Conservation (phyloP, 2,888 invertebrate genomes). For the Tachina lurida region DNA sequence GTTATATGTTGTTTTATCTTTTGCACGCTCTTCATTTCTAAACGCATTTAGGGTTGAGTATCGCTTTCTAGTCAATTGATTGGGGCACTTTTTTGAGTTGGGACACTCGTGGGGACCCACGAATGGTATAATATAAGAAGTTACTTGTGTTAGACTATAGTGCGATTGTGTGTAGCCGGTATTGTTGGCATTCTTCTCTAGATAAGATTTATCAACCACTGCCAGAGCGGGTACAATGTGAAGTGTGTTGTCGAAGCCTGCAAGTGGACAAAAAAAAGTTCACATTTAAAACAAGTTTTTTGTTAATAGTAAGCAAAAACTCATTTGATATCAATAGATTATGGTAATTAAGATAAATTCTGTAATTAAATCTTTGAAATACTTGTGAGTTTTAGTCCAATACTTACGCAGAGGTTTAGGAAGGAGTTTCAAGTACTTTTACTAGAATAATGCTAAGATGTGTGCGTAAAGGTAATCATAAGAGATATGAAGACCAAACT, state of each 20-base stretch:
- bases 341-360: no score
- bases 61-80: conserved; percentile 74
- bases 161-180: conserved; percentile 75
- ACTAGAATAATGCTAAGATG: no score
- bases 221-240: conserved; percentile 82
- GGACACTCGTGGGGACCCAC: conserved; percentile 83
- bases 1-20: conserved; percentile 37
- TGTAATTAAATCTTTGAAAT: no score
- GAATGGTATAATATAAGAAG: conserved; percentile 83
- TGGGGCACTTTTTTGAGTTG: conserved; percentile 82
- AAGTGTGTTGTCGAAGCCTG: conserved; percentile 83
- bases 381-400: no score
- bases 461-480: no score
- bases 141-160: conserved; percentile 81
- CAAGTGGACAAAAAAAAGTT: no score
- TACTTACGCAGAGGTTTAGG: no score
- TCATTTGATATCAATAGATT: no score
- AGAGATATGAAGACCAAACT: no score
- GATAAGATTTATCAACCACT: conserved; percentile 78
- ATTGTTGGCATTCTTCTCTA: conserved; percentile 75
- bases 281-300: no score
- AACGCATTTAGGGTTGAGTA: conserved; percentile 10
- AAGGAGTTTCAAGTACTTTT: no score
- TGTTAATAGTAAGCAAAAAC: no score
- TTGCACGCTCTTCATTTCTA: conserved; percentile 54